A percentile compares a stretch with the other conserved stretches of the same genome.
These are phyloP conservation scores for Pangasianodon hypophthalmus DNA, from an alignment of 2,113 vertebrate genomes.

Conservation along the genomic window DNA sequence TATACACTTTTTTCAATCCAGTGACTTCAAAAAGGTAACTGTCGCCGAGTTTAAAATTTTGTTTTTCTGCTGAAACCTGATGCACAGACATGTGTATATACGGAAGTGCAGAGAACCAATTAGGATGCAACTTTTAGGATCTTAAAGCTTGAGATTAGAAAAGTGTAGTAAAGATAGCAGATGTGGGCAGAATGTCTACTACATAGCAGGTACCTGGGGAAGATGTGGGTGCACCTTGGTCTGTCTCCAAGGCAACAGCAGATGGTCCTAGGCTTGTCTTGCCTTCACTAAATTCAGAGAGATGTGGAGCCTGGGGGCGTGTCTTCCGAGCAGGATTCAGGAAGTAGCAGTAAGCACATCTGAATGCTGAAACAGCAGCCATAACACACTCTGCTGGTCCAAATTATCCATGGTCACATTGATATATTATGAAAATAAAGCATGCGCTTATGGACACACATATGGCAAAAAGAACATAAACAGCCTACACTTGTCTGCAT, in stretches of 20 bases:
- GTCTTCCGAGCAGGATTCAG: conserved; percentile 96
- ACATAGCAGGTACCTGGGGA: conserved; percentile 60
- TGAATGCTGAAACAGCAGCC: conserved; percentile 80
- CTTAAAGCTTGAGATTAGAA: background rate
- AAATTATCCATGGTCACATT: conserved; percentile 58
- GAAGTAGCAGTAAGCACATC: conserved; percentile 97
- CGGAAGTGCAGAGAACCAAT: background rate
- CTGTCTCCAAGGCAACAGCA: conserved; percentile 58
- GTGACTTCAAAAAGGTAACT: background rate
- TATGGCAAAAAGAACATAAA: background rate
- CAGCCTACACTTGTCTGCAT: conserved; percentile 32
- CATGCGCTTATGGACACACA: background rate
- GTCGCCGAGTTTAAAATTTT: background rate
- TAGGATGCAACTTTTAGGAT: background rate
- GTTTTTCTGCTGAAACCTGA: background rate
- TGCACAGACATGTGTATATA: background rate
- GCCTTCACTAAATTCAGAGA: conserved; percentile 81
- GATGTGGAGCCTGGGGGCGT: conserved; percentile 87
- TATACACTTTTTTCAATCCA: background rate
- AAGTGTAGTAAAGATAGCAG: background rate
- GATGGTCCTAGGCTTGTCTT: conserved; percentile 63
- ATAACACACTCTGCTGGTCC: conserved; percentile 31
- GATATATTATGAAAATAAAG: conserved; percentile 68
- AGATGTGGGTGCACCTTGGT: conserved; percentile 58
- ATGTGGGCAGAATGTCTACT: background rate